Evolutionary conservation across 2,888 invertebrate species (phyloP), one percentile per base, ranked within the genome.

Genomic region (Fabriciana adippe): DNA sequence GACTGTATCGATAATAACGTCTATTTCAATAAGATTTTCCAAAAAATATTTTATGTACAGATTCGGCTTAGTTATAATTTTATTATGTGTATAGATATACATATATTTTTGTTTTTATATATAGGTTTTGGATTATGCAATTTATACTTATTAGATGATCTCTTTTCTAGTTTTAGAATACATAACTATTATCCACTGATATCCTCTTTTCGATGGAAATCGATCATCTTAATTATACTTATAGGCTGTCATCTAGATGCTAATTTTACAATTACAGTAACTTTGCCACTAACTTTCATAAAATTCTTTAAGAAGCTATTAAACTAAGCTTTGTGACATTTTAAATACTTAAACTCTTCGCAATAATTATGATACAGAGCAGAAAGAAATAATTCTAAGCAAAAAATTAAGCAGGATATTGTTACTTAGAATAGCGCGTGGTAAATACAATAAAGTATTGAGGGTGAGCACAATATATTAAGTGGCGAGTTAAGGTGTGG

Each of bases 401-500:
- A 59, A 53, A 56, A 45, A 66, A 60, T 64, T 63, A 64, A 69
- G 66, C 61, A 62, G 65, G 70, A 69, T 73, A 31, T 63, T 56
- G 66, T 67, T 60, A 50, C 55, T 60, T 61, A 60, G 55, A 56
- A 62, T 64, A 62, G 67, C 69, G 54, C 64, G 66, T 71, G 71
- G 65, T 71, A 63, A 66, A 66, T 71, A 66, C 66, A 74, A 72
- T 72, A 65, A 70, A 67, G 68, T 72, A 70, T 72, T 72, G 65
- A 67, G 78, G 60, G 48, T 45, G 48, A 61, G 48, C 21, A 81
- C 77, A 83, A 84, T 84, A 74, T 64, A 57, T 56, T 78, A 72
- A 80, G 85, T 83, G 87, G 86, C 62, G 65, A 63, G 66, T 51
- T 54, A 64, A 54, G 60, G 60, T 57, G 82, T 72, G 81, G 80